Percentiles rank a stretch among this genome's conserved stretches.
Conservation (phyloP, 2,113 vertebrate species). For the Sinocyclocheilus rhinocerous region DNA sequence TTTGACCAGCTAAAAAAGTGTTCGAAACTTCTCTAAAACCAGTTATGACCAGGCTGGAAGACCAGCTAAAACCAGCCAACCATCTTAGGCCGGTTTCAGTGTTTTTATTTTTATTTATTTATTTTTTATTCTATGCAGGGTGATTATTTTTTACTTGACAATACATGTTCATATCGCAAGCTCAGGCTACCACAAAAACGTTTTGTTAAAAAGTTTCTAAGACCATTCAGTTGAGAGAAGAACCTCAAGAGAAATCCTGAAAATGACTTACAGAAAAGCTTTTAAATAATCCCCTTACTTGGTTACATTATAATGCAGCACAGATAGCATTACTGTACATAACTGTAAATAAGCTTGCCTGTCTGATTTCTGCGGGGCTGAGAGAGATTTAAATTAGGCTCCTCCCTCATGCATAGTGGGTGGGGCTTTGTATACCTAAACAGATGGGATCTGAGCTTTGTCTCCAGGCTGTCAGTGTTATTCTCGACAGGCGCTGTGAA, state of each 20-base stretch:
- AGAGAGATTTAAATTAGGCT: conserved; percentile 64
- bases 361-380: not conserved
- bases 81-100: too few relatives aligned
- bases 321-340: not conserved
- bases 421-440: conserved; percentile 73
- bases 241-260: not conserved
- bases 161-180: not conserved
- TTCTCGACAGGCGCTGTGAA: conserved; percentile 37
- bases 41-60: not conserved
- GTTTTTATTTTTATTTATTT: too few relatives aligned
- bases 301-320: conserved; percentile 8
- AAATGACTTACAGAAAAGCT: not conserved
- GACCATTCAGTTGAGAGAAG: not conserved
- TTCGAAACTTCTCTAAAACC: not conserved
- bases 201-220: not conserved
- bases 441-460: conserved; percentile 72
- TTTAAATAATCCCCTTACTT: not conserved
- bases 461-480: conserved; percentile 69
- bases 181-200: not conserved
- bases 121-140: too few relatives aligned
- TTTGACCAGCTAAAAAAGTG: not conserved
- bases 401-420: conserved; percentile 71
- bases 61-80: not conserved
- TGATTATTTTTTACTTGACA: not conserved
- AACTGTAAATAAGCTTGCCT: conserved; percentile 21